Conservation (phyloP, 2,797 vertebrate genomes). For the Gobionotothen gibberifrons region DNA sequence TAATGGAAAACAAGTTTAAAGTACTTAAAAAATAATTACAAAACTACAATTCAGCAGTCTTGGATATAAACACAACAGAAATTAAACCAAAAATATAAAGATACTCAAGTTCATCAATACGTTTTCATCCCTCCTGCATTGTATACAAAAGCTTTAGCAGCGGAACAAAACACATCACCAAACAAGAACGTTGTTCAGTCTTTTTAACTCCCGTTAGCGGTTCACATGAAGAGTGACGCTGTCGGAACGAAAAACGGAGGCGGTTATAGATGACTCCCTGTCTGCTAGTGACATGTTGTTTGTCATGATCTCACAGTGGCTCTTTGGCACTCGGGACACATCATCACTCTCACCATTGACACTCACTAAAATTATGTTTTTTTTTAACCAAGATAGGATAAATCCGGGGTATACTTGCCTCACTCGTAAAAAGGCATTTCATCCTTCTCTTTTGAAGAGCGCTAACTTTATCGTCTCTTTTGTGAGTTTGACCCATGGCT, state of each 20-base stretch:
- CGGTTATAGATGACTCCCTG: slow-evolving; percentile 42
- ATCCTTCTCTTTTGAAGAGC: background rate
- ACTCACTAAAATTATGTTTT: slow-evolving; percentile 17
- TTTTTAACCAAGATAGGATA: background rate
- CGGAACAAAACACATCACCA: slow-evolving; percentile 22
- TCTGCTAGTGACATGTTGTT: slow-evolving; percentile 55
- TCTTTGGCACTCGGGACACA: slow-evolving; percentile 31
- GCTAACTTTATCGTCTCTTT: background rate
- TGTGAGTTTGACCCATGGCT: background rate
- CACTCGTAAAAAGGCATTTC: background rate
- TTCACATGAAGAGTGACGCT: slow-evolving; percentile 16
- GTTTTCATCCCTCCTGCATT: background rate
- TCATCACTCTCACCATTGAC: slow-evolving; percentile 39
- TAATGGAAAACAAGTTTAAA: too few relatives aligned
- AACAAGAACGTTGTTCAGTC: slow-evolving; percentile 12
- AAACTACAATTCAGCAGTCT: too few relatives aligned
- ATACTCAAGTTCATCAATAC: too few relatives aligned
- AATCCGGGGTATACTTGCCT: slow-evolving; percentile 9
- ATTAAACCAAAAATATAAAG: too few relatives aligned
- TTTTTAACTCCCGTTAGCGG: background rate
- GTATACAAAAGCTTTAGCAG: background rate
- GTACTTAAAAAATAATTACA: too few relatives aligned
- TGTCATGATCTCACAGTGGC: slow-evolving; percentile 46
- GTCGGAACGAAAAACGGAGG: background rate
- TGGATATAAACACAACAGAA: too few relatives aligned